phyloP scores from a whole-genome alignment of 2,888 invertebrate genomes.

The Cantharis rufa region DNA sequence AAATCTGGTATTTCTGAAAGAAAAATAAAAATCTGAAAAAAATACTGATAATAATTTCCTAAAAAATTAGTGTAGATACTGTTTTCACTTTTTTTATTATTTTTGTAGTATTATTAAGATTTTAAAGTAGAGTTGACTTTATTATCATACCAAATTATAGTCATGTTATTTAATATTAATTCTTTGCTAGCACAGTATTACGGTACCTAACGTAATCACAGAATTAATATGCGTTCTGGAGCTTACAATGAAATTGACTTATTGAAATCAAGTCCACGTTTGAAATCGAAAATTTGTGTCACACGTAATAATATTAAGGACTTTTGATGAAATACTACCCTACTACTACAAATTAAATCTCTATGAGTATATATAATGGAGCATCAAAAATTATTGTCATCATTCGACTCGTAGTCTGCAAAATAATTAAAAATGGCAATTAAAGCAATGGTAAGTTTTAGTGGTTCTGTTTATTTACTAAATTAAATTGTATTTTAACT shows the following conservation, averaged over 20 bases:
- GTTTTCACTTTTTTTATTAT: neutral
- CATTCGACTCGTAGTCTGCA: neutral
- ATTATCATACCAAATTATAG: neutral
- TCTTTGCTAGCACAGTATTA: neutral
- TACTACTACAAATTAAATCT: neutral
- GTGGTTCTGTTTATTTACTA: neutral
- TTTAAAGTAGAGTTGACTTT: neutral
- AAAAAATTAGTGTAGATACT: too few species aligned
- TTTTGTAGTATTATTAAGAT: too few species aligned
- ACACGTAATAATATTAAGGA: neutral
- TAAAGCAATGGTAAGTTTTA: conserved; percentile 30
- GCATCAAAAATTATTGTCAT: neutral
- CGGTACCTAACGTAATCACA: neutral
- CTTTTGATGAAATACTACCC: neutral
- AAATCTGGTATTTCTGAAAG: too few species aligned
- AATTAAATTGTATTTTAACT: neutral
- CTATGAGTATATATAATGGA: neutral
- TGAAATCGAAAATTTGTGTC: neutral
- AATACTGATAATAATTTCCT: too few species aligned
- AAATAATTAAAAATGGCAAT: conserved; percentile 28
- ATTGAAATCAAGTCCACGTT: neutral
- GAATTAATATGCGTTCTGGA: conserved; percentile 1
- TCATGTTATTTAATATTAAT: neutral
- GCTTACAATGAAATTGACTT: neutral
- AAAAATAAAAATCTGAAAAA: too few species aligned